Evolutionary conservation across 2,797 vertebrate genomes (phyloP).

Genomic region (Clarias platycephalus): DNA sequence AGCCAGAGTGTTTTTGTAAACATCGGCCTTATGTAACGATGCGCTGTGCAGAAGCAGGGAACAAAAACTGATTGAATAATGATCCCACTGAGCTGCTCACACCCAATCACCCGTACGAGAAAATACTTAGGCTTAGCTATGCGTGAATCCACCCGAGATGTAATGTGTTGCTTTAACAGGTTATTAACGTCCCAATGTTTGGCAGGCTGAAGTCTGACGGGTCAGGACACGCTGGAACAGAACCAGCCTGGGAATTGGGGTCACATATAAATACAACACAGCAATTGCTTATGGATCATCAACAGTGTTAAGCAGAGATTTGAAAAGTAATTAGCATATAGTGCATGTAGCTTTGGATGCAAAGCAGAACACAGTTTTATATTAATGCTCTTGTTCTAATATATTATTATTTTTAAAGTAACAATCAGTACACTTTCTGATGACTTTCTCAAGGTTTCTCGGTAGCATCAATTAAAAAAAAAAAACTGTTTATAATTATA

Average conservation of each 20-base stretch:
- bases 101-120: constrained; percentile 19
- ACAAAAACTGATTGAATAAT: constrained; percentile 26
- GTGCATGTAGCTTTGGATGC: neutral
- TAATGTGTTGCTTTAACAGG: constrained; percentile 33
- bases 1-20: constrained; percentile 8
- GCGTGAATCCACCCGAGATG: constrained; percentile 1
- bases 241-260: neutral
- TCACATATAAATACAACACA: neutral
- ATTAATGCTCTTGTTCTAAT: neutral
- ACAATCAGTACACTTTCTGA: neutral
- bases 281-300: neutral
- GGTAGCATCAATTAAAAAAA: too few species aligned
- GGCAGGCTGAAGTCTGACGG: constrained; percentile 16
- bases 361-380: neutral
- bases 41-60: constrained; percentile 8
- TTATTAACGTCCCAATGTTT: constrained; percentile 20
- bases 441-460: neutral
- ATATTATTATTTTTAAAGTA: neutral
- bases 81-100: neutral
- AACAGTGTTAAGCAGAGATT: too few species aligned
- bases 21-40: constrained; percentile 26
- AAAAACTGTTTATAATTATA: too few species aligned
- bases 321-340: neutral
- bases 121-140: neutral
- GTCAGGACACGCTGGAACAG: neutral